Evolutionary conservation across 2,888 invertebrate genomes (phyloP).

Genomic region (Teinopalpus imperialis): DNA sequence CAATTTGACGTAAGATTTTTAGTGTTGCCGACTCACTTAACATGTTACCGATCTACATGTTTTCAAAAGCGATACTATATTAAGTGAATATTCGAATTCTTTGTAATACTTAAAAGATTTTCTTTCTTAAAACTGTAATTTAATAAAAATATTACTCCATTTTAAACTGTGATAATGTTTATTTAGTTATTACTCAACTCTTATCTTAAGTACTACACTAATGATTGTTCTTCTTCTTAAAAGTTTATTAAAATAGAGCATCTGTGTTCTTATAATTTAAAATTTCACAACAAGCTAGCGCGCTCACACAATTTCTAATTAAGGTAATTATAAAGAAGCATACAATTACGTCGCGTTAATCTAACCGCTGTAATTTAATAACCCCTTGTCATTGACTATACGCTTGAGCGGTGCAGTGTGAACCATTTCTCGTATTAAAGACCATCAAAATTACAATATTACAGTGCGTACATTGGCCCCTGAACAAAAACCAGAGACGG

Average conservation of each 20-base stretch:
- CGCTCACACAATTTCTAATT: constrained; percentile 17
- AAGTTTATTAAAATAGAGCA: neutral
- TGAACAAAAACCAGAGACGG: constrained; percentile 51
- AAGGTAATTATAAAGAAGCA: constrained; percentile 22
- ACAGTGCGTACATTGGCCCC: constrained; percentile 40
- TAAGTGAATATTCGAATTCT: too few relatives aligned
- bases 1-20: too few relatives aligned
- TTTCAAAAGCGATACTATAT: too few relatives aligned
- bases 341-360: constrained; percentile 19
- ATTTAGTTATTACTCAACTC: too few relatives aligned
- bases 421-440: constrained; percentile 31
- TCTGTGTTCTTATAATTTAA: neutral
- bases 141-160: too few relatives aligned
- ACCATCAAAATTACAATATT: constrained; percentile 26
- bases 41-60: too few relatives aligned
- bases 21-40: too few relatives aligned
- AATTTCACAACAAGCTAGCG: constrained; percentile 7
- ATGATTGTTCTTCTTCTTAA: too few relatives aligned
- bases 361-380: constrained; percentile 28
- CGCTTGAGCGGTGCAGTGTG: constrained; percentile 43
- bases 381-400: constrained; percentile 44
- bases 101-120: too few relatives aligned
- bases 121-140: too few relatives aligned
- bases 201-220: too few relatives aligned
- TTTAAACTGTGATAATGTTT: too few relatives aligned